Conservation (phyloP, 2,113 vertebrate species). For the Corynorhinus townsendii region DNA sequence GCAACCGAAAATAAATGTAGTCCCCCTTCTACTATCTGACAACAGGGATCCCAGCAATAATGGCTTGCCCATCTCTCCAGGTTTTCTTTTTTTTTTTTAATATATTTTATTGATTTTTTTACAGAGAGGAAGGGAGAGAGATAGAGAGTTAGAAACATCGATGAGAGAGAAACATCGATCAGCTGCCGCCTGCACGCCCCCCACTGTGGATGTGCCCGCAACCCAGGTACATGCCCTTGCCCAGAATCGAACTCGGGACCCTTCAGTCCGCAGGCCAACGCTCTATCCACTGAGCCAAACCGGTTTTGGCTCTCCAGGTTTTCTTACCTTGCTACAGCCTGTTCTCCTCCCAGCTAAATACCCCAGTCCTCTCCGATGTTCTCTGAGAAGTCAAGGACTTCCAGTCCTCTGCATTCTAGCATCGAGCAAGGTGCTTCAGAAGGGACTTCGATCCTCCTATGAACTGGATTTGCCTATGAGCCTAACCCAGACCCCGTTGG, state of each 20-base stretch:
- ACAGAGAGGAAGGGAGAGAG: no score
- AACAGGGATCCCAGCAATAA: not conserved
- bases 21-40: not conserved
- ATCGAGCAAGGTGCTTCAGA: not conserved
- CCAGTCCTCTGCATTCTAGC: not conserved
- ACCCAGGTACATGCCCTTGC: no score
- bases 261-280: no score
- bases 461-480: not conserved
- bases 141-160: no score
- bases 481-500: not conserved
- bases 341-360: not conserved
- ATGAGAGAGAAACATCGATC: no score
- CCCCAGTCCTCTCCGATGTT: not conserved
- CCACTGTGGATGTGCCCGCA: no score
- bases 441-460: not conserved
- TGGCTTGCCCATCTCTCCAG: not conserved
- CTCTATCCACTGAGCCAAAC: no score
- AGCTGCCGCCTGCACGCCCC: no score
- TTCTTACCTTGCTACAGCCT: not conserved
- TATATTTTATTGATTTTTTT: no score
- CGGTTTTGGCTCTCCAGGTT: not conserved
- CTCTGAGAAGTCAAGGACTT: not conserved
- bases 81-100: no score
- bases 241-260: no score
- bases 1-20: not conserved